Conservation (phyloP, 2,797 vertebrate genomes). For the Sebastes kiyomatsui region DNA sequence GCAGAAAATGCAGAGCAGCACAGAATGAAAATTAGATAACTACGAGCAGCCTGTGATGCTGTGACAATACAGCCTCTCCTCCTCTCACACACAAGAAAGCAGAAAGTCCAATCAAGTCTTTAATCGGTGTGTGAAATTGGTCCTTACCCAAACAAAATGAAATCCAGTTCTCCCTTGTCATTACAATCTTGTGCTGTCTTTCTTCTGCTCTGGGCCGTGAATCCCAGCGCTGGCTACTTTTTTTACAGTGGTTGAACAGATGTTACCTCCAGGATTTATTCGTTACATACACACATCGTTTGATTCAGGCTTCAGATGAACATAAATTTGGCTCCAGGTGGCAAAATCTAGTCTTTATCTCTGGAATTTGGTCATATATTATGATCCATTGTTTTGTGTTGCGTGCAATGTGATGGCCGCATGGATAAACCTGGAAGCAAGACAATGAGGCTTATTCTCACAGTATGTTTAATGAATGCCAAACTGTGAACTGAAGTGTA, state of each 20-base stretch:
- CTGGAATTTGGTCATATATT: not conserved
- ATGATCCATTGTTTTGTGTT: conserved; percentile 29
- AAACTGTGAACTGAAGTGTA: conserved; percentile 1
- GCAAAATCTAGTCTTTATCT: conserved; percentile 3
- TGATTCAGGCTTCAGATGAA: not conserved
- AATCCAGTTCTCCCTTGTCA: not conserved
- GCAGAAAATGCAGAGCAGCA: conserved; percentile 4
- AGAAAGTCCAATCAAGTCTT: conserved; percentile 4
- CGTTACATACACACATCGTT: not conserved
- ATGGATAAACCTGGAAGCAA: conserved; percentile 23
- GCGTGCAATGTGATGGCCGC: not conserved
- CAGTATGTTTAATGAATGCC: conserved; percentile 6
- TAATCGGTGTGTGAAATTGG: not conserved
- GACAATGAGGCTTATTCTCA: conserved; percentile 19
- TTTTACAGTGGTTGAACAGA: conserved; percentile 7
- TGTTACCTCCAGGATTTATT: conserved; percentile 1
- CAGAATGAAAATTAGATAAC: conserved; percentile 17
- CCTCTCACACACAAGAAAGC: not conserved
- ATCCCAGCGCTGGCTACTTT: not conserved
- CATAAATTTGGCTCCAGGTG: conserved; percentile 15
- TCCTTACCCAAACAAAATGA: not conserved
- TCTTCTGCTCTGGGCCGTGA: not conserved
- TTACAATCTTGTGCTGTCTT: not conserved
- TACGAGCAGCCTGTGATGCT: not conserved
- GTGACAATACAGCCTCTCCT: not conserved